Evolutionary conservation across 2,888 invertebrate genomes (phyloP), one percentile per base, ranked within the genome.

Genomic region (Pristionchus mayeri): DNA sequence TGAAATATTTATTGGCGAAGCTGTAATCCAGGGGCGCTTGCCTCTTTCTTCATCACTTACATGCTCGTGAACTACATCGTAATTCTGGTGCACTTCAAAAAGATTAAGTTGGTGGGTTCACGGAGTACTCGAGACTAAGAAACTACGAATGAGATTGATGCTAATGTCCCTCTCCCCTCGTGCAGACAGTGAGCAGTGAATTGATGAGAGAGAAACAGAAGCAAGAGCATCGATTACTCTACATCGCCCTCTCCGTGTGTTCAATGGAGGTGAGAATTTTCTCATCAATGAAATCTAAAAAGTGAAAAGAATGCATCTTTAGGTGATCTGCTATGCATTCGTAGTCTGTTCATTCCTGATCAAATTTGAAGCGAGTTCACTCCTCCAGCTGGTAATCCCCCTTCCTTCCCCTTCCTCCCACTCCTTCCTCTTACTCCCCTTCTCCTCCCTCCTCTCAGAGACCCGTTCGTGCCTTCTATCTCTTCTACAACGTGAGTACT

Each of bases 161-260:
- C n/a, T n/a, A n/a, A n/a, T n/a, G n/a, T n/a, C n/a, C n/a, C n/a
- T n/a, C n/a, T n/a, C n/a, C n/a, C n/a, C n/a, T n/a, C n/a, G n/a
- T n/a, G n/a, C n/a, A 71, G 71, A 44, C 71, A 71, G 71, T 71
- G 11, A 71, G 30, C 71, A 71, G 71, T 44, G 71, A 71, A 3
- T 40, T 71, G 16, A 71, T 71, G 71, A 6, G 71, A 1, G 71
- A 71, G 40, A 71, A 71, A 71, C 40, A 71, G 40, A 71, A 24
- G 40, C 71, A 71, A 30, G 71, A 71, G 40, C 71, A 71, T 71
- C 40, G 71, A 71, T 24, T 71, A 9, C 71, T 71, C 2, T 71
- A 71, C n/a, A 71, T 71, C 24, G 71, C 71, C 37, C 40, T 71
- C 9, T 71, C 40, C 11, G 71, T 71, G 2, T 71, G 71, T 16